phyloP scores from a whole-genome alignment of 2,797 vertebrate genomes.

The Leuciscus waleckii region DNA sequence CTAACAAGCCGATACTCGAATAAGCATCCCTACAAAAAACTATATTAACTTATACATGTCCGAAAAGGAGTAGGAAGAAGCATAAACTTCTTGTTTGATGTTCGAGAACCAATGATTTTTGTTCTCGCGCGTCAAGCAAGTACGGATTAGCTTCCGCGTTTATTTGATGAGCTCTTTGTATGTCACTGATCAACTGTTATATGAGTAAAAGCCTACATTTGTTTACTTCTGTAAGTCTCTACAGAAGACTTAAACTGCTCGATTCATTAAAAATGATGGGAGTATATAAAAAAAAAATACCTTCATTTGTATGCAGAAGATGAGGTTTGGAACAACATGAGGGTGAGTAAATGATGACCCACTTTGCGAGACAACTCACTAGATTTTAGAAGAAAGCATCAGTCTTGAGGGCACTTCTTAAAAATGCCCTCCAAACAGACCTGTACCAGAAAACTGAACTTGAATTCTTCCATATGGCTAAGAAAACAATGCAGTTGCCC shows the following conservation, averaged over 20 bases:
- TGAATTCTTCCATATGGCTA: slow-evolving; percentile 16
- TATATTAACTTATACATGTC: too few species aligned
- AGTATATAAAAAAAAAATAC: not conserved
- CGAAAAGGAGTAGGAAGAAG: too few species aligned
- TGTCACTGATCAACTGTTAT: not conserved
- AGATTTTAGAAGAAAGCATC: not conserved
- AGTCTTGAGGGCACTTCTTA: not conserved
- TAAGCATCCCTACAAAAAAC: too few species aligned
- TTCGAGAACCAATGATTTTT: not conserved
- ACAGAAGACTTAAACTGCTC: not conserved
- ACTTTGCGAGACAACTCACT: not conserved
- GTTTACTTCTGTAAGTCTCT: not conserved
- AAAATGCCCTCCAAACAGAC: not conserved
- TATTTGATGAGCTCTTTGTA: not conserved
- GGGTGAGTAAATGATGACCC: not conserved
- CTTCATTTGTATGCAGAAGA: not conserved
- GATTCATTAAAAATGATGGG: not conserved
- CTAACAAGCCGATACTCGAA: not conserved
- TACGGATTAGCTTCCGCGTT: not conserved
- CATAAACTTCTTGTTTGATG: too few species aligned
- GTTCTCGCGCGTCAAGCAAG: not conserved
- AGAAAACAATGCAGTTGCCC: slow-evolving; percentile 37
- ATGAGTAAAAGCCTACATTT: not conserved
- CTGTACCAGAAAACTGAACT: not conserved
- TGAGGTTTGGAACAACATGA: not conserved